Base-by-base conservation (phyloP, 2,797 vertebrate genomes). In the Crax fasciolata region DNA sequence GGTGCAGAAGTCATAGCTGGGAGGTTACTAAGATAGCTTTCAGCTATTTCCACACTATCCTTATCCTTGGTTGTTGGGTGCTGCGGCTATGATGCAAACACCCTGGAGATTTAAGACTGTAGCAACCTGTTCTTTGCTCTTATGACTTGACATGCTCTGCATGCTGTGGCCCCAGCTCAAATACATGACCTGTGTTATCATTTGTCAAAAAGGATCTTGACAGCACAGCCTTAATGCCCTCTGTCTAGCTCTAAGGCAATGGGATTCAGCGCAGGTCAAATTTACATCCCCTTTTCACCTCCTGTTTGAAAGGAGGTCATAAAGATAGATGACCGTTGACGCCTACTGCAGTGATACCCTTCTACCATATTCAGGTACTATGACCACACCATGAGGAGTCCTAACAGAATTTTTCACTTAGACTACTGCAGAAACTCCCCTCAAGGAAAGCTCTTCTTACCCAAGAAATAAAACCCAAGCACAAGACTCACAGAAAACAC, bases 1-100 rank as follows among this genome's bases (percentile, higher is more conserved):
- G 66, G 7, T 10, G 35, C 3, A 44, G 25, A 87, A 92, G 55
- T 58, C 70, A 78, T 7, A 79, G 39, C 70, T 18, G 38, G 35
- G 20, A 83, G 54, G 51, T 59, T 55, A 90, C n/a, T 8, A 46
- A 67, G 41, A 71, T 2, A 79, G 49, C 59, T 84, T 39, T 28
- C 32, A 91, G 59, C 16, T 58, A 30, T 20, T 93, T 81, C 73
- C 63, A 38, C 28, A 46, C 9, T 27, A 48, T 74, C 35, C 58
- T 57, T 54, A 80, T 16, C 25, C 75, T 46, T 43, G 18, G 52
- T 32, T 82, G 20, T 20, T 44, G 52, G 57, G 41, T 65, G 52
- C 49, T 67, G n/a, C 85, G 90, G 65, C 54, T 49, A 32, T 9
- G 55, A 92, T 67, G 52, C 44, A 87, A 94, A 90, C 46, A 76